Evolutionary conservation across 2,113 vertebrate species (phyloP), one percentile per base, ranked within the genome.

Genomic region (Microcebus lehilahytsara): DNA sequence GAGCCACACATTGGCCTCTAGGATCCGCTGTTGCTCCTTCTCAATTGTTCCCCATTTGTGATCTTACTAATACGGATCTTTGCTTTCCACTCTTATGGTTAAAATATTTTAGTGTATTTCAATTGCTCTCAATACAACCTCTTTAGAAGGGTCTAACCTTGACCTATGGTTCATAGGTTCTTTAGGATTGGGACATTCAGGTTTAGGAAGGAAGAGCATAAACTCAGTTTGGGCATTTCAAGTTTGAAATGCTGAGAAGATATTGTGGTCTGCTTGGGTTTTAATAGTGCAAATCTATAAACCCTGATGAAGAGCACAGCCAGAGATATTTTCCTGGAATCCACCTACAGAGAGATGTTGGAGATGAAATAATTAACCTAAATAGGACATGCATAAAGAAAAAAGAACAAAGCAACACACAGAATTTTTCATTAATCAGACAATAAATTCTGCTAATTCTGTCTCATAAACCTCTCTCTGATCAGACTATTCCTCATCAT

Each of bases 161-260:
- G 37, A 2, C 37, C 58, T 14, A n/a, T 0, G 2, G 6, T 17
- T 14, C 27, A 19, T 6, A 30, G 13, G 20, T 12, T 30, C 34
- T 75, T 86, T 0, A 2, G 3, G 71, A 37, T 34, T 9, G 2
- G 16, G 16, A 66, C 0, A 1, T 90, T 60, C 27, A 16, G 8
- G 16, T 22, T 80, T 37, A 56, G 19, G 49, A 86, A 34, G 30
- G 37, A 80, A 20, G 42, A 72, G 1, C 17, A 46, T 3, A 83
- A 34, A 25, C 2, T 37, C 14, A 7, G 1, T 64, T 34, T 27
- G 69, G 19, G 71, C 37, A 25, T 19, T 40, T 9, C 27, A 16
- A 9, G 40, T 66, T 20, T 40, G 9, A 42, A 66, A 19, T 27
- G 40, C 27, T 67, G 46, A 42, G 17, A 13, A 10, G 49, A 60